Conservation (phyloP, 2,797 vertebrate genomes). For the Sebastes vulpes region DNA sequence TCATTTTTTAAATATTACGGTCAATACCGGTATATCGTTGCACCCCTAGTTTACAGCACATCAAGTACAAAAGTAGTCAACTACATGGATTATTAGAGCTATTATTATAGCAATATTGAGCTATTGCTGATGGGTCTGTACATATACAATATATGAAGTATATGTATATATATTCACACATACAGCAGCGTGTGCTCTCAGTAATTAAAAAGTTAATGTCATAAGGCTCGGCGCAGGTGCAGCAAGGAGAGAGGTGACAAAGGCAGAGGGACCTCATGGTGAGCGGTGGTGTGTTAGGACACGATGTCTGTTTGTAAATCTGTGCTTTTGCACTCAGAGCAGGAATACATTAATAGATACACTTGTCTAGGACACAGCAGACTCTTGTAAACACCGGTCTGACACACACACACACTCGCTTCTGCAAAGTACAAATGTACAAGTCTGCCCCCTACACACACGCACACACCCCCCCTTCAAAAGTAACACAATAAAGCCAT, state of each 20-base stretch:
- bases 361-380: constrained; percentile 76
- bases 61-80: not conserved
- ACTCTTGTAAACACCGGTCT: constrained; percentile 82
- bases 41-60: not conserved
- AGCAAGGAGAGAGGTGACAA: constrained; percentile 50
- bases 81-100: not conserved
- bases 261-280: constrained; percentile 67
- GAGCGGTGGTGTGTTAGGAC: constrained; percentile 69
- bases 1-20: not conserved
- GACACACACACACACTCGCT: constrained; percentile 38
- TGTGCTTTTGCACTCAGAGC: constrained; percentile 71
- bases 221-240: constrained; percentile 43
- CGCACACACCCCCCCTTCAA: constrained; percentile 12
- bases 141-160: too few relatives aligned
- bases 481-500: constrained; percentile 83
- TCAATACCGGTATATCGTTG: not conserved
- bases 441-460: constrained; percentile 31
- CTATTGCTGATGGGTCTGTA: not conserved
- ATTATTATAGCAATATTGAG: too few relatives aligned
- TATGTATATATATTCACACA: not conserved
- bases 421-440: constrained; percentile 60
- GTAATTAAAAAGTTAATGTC: constrained; percentile 49
- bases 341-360: constrained; percentile 84
- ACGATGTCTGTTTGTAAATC: constrained; percentile 77
- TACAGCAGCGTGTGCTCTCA: not conserved